These are phyloP conservation scores for Mormyrus proboscirostris DNA, from an alignment of 2,797 vertebrate species.

Conservation along the genomic window DNA sequence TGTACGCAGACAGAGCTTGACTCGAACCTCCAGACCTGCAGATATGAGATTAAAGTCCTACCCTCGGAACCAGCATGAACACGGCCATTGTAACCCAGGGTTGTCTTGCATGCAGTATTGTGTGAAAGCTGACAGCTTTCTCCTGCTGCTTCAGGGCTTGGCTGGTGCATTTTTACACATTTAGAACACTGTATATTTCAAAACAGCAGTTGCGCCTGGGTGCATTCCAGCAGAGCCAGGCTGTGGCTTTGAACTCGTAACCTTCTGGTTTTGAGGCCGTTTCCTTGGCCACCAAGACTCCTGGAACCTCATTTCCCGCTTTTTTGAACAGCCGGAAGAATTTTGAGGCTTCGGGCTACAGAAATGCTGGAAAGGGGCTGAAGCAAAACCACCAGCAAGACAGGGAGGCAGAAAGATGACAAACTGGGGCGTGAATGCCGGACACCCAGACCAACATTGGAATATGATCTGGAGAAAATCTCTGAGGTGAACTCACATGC, in stretches of 20 bases:
- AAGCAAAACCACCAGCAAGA: not conserved
- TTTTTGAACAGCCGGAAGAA: not conserved
- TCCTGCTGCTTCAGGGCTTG: not conserved
- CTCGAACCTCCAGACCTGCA: not conserved
- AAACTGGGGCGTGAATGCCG: not conserved
- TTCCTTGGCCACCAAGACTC: not conserved
- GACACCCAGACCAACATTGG: not conserved
- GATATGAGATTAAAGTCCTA: not conserved
- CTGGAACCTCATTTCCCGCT: not conserved
- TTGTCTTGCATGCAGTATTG: not conserved
- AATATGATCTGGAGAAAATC: not conserved
- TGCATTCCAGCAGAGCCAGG: not conserved
- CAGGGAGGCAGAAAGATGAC: not conserved
- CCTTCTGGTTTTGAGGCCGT: not conserved
- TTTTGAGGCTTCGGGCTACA: not conserved
- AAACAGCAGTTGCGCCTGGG: not conserved
- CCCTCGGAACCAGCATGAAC: not conserved
- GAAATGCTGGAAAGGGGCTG: not conserved
- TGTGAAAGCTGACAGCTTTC: not conserved
- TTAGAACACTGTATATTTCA: not conserved
- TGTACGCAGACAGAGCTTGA: not conserved
- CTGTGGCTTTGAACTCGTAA: slow-evolving; percentile 1
- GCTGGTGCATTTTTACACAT: not conserved
- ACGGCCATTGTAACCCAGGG: not conserved
- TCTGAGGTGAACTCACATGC: not conserved